phyloP scores from a whole-genome alignment of 2,797 vertebrate genomes.

The Macrochelys suwanniensis region DNA sequence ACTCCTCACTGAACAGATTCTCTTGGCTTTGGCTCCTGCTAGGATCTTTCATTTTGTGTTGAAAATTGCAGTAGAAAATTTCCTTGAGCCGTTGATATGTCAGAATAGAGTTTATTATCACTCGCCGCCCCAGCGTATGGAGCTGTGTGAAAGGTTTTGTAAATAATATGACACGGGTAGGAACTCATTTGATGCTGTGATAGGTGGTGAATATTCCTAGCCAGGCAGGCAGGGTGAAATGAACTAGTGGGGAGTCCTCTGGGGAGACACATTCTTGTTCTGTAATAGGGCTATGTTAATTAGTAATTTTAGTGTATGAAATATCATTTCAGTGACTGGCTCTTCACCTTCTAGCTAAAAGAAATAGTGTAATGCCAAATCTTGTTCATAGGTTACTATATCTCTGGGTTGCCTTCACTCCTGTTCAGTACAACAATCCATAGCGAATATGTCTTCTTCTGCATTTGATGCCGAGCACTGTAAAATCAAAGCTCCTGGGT shows the following conservation, averaged over 20 bases:
- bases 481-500: neutral
- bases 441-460: neutral
- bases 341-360: neutral
- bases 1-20: slow-evolving; percentile 37
- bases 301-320: slow-evolving; percentile 30
- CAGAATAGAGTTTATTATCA: slow-evolving; percentile 73
- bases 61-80: slow-evolving; percentile 69
- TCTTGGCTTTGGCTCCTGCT: slow-evolving; percentile 37
- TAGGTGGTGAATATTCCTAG: slow-evolving; percentile 40
- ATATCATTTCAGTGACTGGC: slow-evolving; percentile 2
- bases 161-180: slow-evolving; percentile 60
- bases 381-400: rapidly evolving
- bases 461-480: neutral
- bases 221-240: neutral
- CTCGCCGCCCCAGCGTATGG: neutral
- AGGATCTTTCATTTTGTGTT: slow-evolving; percentile 72
- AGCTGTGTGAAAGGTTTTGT: slow-evolving; percentile 54
- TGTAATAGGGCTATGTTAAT: neutral
- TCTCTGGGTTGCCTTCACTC: neutral
- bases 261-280: neutral
- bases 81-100: slow-evolving; percentile 68
- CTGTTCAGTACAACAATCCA: neutral
- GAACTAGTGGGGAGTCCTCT: neutral
- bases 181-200: slow-evolving; percentile 52
- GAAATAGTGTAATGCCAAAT: neutral